Base-by-base conservation (phyloP, 1,140 invertebrate genomes). In the Drosophila watanabei region DNA sequence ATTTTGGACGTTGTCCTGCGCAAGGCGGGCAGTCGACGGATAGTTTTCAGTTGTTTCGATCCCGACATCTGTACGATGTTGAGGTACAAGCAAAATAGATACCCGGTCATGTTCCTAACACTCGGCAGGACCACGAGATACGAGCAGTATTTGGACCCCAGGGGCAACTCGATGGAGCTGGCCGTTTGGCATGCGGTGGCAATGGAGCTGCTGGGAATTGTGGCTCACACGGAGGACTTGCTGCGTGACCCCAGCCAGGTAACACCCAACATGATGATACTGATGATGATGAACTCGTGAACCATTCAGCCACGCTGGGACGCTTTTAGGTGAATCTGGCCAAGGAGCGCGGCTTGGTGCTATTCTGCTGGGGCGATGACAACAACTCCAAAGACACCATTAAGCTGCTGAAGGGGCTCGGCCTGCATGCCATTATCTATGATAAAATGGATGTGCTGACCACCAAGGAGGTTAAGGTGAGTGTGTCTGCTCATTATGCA, bases 281-380 rank as follows among this genome's bases (percentile, higher is more conserved):
- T 39, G 33, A 56, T 56, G 54, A 56, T 82, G 81, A 88, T 71
- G 69, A 60, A 33, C 66, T 48, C 54, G 45, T 61, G 71, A 54
- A 57, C 51, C 64, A 75, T 73, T 79, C 57, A 82, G 57, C 57
- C 57, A 71, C 64, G 72, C 52, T 52, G 51, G 30, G 75, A 69
- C 69, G 70, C 83, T 86, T 84, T 63, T 81, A 95, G 94, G 96
- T 98, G 2, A 95, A 97, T 80, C 90, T 96, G 52, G 97, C 97
- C 0, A 96, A 96, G 76, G 95, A 97, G 76, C 94, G 95, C 33
- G 96, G 97, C 16, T 94, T 99, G 20, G 95, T 98, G 3, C 95
- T 99, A 46, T 99, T 99, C 92, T 98, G 97, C 92, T 99, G 98
- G 98, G 98, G 98, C 7, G 98, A 99, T 91, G 97, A 98, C 91